Evolutionary conservation across 2,797 vertebrate genomes (phyloP), one percentile per base, ranked within the genome.

Genomic region (Denticeps clupeoides): DNA sequence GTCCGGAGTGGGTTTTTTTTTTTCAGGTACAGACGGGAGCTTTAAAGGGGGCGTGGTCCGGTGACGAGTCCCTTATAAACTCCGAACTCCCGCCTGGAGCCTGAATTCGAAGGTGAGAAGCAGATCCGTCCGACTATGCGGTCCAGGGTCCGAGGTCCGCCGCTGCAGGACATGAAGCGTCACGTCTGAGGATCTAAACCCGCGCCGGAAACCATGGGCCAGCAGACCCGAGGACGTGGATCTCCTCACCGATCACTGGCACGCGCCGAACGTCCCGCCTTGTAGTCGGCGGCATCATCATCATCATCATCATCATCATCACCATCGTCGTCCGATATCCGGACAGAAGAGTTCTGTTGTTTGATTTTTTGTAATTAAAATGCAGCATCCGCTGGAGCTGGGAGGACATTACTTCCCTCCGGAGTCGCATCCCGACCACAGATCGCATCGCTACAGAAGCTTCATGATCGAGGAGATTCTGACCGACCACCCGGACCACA

Each of bases 381-480:
- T 95, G 92, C 92, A 93, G 82, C 89, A 91, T 81, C 89, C 78
- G 23, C 65, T 91, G 79, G 93, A 95, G 48, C 58, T 91, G 49
- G 87, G 86, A 47, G 84, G 86, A 24, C 90, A 87, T 70, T 93
- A 82, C 59, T 90, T 88, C 55, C 87, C 87, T 7, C 84, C 82
- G 31, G 91, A 93, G 32, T 80, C 78, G 21, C 89, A 87, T 19
- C 82, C 74, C 0, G 93, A 95, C 63, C 87, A 89, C 78, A 83
- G 92, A 41, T 88, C 93, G 7, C 93, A 95, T 47, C 87, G 93
- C 42, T 98, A 98, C 77, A 75, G 93, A 76, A 96, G 90, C 70
- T 97, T 98, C 68, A 98, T 98, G 93, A 98, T 98, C 47, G 93
- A 98, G 66, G 94, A 98, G 74, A 98, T 98, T 68, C 84, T 98